Evolutionary conservation across 2,888 invertebrate genomes (phyloP).

Genomic region (Drosophila rubida): DNA sequence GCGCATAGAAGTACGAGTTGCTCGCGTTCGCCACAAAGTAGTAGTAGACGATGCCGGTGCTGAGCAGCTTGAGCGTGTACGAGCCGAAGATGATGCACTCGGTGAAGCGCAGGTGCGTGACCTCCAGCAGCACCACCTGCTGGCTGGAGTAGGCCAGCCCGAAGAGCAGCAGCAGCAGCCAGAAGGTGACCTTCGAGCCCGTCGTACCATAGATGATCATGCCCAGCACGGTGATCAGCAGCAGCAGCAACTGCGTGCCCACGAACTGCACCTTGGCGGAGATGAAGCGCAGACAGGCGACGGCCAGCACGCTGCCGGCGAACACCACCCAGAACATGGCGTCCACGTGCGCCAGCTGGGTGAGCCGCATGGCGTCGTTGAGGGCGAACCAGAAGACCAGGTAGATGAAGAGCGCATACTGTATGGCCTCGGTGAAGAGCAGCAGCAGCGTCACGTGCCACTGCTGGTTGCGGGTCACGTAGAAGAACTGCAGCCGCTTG

Average conservation of each 20-base stretch:
- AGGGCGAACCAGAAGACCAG: constrained; percentile 81
- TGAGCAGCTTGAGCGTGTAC: constrained; percentile 72
- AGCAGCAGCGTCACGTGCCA: constrained; percentile 80
- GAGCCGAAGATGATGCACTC: constrained; percentile 74
- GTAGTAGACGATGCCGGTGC: constrained; percentile 75
- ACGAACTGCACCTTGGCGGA: constrained; percentile 81
- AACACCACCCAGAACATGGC: constrained; percentile 81
- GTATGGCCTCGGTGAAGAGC: constrained; percentile 79
- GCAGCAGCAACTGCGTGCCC: constrained; percentile 60
- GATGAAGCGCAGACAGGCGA: constrained; percentile 64
- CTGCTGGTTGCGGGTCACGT: constrained; percentile 82
- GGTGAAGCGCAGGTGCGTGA: constrained; percentile 75
- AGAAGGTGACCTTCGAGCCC: constrained; percentile 70
- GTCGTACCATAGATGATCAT: constrained; percentile 76
- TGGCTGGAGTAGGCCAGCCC: constrained; percentile 78
- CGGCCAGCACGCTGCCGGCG: constrained; percentile 65
- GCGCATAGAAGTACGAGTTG: constrained; percentile 82
- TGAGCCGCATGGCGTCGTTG: constrained; percentile 73
- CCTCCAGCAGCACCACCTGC: constrained; percentile 78
- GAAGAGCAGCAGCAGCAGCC: constrained; percentile 79
- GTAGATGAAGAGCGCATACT: constrained; percentile 81
- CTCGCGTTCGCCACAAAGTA: constrained; percentile 78
- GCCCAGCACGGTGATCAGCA: constrained; percentile 70
- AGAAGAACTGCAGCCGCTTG: constrained; percentile 81
- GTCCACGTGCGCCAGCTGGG: constrained; percentile 64